phyloP scores from a whole-genome alignment of 2,113 vertebrate species.

The Pangasianodon gigas region DNA sequence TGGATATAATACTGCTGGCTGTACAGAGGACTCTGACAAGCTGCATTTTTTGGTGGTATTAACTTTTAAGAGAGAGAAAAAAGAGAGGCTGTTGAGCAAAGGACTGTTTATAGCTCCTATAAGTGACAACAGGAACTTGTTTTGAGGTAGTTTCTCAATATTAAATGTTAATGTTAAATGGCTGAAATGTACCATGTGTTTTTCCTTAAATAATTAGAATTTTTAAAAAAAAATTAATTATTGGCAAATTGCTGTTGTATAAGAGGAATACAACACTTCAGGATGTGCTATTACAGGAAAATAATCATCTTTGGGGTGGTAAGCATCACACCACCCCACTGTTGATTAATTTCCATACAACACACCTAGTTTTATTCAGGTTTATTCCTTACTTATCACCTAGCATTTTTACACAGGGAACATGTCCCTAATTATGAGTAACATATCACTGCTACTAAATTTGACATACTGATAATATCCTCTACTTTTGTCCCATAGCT shows the following conservation, averaged over 20 bases:
- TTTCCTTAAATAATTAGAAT: background rate
- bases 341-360: background rate
- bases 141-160: background rate
- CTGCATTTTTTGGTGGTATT: too few relatives aligned
- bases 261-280: background rate
- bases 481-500: conserved; percentile 62
- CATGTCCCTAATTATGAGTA: background rate
- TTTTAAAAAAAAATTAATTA: too few relatives aligned
- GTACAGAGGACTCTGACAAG: background rate
- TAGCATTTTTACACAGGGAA: background rate
- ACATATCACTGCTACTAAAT: background rate
- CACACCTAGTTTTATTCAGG: background rate
- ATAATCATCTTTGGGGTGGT: background rate
- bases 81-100: background rate
- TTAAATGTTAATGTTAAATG: background rate
- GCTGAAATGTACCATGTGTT: background rate
- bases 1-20: background rate
- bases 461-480: background rate
- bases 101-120: too few relatives aligned
- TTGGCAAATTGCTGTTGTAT: too few relatives aligned
- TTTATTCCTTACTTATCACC: background rate
- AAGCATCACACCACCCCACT: background rate
- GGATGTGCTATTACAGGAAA: background rate
- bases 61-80: background rate
- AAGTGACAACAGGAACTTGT: background rate